Conservation (phyloP, 2,113 vertebrate species). For the Aphyosemion australe region DNA sequence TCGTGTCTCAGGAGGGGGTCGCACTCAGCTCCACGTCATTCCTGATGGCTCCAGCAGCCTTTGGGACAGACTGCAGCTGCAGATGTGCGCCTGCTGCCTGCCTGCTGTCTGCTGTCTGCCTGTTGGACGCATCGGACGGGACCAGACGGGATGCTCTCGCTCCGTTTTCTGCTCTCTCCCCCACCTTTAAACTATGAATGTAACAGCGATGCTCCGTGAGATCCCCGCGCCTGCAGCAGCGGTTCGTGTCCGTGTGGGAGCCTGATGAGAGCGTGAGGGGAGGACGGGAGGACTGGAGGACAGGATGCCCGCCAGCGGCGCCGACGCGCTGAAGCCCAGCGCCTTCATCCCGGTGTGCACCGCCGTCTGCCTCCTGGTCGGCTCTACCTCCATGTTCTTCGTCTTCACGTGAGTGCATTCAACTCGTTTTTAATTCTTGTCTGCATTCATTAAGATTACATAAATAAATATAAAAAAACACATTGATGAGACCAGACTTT, state of each 20-base stretch:
- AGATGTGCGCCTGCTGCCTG: constrained; percentile 37
- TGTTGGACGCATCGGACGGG: constrained; percentile 31
- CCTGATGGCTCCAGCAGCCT: constrained; percentile 59
- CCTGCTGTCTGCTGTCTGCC: constrained; percentile 37
- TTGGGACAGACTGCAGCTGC: constrained; percentile 50
- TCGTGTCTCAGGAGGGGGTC: constrained; percentile 7
- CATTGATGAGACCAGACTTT: too few relatives aligned
- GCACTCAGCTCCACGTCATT: constrained; percentile 46
- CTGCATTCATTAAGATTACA: too few relatives aligned
- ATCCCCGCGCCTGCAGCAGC: neutral
- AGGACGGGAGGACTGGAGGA: constrained; percentile 85
- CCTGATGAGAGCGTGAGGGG: constrained; percentile 79
- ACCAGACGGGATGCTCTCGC: constrained; percentile 23
- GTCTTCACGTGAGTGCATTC: constrained; percentile 92
- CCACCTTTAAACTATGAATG: constrained; percentile 20
- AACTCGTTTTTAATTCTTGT: too few relatives aligned
- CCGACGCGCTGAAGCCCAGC: constrained; percentile 88
- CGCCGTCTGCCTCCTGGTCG: constrained; percentile 88
- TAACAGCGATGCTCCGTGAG: neutral
- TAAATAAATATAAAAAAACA: too few relatives aligned
- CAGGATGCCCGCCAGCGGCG: constrained; percentile 93
- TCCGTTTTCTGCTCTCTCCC: neutral
- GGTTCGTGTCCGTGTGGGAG: constrained; percentile 19
- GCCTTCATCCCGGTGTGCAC: constrained; percentile 95
- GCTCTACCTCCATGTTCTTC: constrained; percentile 94